Base-by-base conservation (phyloP, 2,888 invertebrate species). In the Palloptera scutellata region DNA sequence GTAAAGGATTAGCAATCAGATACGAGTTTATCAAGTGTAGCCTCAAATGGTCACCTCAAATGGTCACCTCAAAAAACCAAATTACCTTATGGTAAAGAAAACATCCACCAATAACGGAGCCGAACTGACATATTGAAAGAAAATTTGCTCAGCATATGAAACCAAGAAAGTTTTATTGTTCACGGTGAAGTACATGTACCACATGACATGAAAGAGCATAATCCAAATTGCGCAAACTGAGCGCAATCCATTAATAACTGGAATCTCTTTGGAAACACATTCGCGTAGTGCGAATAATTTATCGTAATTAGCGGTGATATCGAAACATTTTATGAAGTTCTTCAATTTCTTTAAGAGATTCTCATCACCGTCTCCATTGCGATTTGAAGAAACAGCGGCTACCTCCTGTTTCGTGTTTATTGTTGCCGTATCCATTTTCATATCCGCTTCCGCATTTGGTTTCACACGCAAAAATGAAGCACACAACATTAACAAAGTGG, bases 111-210 rank as follows among this genome's bases (percentile, higher is more conserved):
- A 72, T 2, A 85, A 70, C 0, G 85, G 84, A 1, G 84, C 84
- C 12, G 85, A 84, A 30, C 84, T 83, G 1, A 85, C 79, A 60
- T 84, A 85, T 67, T 84, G 85, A 52, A 82, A 85, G 69, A 82
- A 81, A 0, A 79, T 70, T 70, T 81, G 79, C 67, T 85, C 85
- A 0, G 80, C 83, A 67, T 83, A 81, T 1, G 83, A 79, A 17
- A 85, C 76, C 20, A 85, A 68, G 48, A 83, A 82, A 0, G 82
- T 79, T 71, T 83, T 83, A 69, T 85, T 85, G 70, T 83, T 80
- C 1, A 84, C 82, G 0, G 84, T 83, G 11, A 83, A 85, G 73
- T 84, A 85, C 82, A 83, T 84, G 73, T 81, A 85, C 85, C 85
- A 85, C 41, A 81, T 74, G 19, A 85, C 81, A 71, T 85, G 85